Base-by-base conservation (phyloP, 2,797 vertebrate species). In the Vipera latastei region DNA sequence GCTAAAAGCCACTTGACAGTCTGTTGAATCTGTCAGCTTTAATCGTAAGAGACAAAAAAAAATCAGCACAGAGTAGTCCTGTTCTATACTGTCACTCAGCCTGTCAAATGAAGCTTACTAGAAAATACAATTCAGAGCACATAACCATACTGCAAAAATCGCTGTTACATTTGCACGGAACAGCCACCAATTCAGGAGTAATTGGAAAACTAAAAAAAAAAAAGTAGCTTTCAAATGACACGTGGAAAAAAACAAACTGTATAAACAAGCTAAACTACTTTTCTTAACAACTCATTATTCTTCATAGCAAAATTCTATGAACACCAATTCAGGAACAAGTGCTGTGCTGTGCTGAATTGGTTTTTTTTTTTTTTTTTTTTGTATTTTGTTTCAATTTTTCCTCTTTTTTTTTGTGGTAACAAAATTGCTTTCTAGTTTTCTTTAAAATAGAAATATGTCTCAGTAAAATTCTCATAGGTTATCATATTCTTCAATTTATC, bases 21-120 rank as follows among this genome's bases (percentile, higher is more conserved):
- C 44, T 60, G 38, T 92, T 96, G 93, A 92, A 92, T 95, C 6
- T 38, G 56, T 88, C 86, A 89, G 88, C 61, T 44, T 90, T 88
- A 93, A 59, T 4, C 13, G 11, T 7, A 32, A 28, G 88, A 59
- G 93, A 63, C 69, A 1, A 91, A 86, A 90, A 88, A 73, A 48
- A 89, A 44, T 32, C 56, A 63, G 69, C 53, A 44, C 6, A 85
- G 51, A 93, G 59, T 83, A 85, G 16, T 89, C 48, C 48, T 83
- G 4, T 65, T 91, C 65, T 48, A 63, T 57, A 60, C 51, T 93
- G 90, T 85, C 92, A 86, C 85, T 91, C 86, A 85, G 22, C 26
- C 69, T 38, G 69, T 73, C 56, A 89, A 60, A 65, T 85, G 59
- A 91, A 32, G 69, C 73, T 91, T 63, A 86, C 26, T 56, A 89